A percentile compares a stretch with the other conserved stretches of the same genome.
phyloP scores from a whole-genome alignment of 2,888 invertebrate genomes.

The Ditula angustiorana region DNA sequence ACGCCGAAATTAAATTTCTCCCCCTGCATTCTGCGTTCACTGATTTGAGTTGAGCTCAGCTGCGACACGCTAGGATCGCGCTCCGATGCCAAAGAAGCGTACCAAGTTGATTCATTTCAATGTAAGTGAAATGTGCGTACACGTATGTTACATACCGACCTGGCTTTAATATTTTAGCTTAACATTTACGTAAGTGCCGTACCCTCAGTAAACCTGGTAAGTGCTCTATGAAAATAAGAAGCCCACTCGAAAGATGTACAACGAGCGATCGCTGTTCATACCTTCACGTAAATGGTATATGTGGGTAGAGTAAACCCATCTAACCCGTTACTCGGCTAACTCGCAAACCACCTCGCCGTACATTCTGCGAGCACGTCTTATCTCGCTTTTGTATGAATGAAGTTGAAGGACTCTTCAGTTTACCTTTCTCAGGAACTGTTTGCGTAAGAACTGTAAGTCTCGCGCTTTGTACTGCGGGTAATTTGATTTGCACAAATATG shows the following conservation, averaged over 20 bases:
- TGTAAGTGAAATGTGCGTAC: not conserved
- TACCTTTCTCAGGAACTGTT: conserved; percentile 30
- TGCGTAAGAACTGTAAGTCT: conserved; percentile 16
- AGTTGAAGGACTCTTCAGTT: conserved; percentile 25
- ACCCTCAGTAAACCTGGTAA: conserved; percentile 29
- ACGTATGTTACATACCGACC: not conserved
- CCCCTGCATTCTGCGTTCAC: not conserved
- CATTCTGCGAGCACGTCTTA: conserved; percentile 25
- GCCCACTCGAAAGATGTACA: conserved; percentile 28
- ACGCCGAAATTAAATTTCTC: conserved; percentile 5
- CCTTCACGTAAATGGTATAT: not conserved
- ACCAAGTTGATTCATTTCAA: not conserved
- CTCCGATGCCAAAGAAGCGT: not conserved
- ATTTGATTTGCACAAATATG: conserved; percentile 1
- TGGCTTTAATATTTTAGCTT: conserved; percentile 26
- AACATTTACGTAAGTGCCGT: conserved; percentile 27
- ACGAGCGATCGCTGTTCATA: conserved; percentile 18
- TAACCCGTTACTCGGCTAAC: conserved; percentile 13
- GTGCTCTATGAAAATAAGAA: conserved; percentile 38
- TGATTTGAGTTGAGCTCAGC: not conserved
- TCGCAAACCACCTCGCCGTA: conserved; percentile 4
- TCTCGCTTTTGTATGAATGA: conserved; percentile 37
- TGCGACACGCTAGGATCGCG: not conserved
- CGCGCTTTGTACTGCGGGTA: not conserved
- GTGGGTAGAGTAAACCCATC: conserved; percentile 8